Evolutionary conservation across 2,888 invertebrate species (phyloP).

Genomic region (Calameuta idolon): DNA sequence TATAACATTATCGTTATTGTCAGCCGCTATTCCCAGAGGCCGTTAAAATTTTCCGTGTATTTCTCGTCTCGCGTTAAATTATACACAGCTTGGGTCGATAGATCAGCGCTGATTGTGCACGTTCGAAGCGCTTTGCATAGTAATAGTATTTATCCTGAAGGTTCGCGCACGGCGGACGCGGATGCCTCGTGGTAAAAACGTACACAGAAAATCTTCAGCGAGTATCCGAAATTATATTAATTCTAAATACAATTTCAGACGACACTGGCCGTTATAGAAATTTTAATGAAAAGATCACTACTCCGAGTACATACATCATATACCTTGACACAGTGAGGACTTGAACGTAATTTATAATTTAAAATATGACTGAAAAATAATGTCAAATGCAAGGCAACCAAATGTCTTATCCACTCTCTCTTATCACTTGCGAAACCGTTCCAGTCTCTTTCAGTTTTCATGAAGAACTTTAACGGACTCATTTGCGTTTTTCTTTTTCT

Average conservation of each 20-base stretch:
- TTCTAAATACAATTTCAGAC: not conserved
- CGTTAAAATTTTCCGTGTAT: not conserved
- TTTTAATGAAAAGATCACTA: conserved; percentile 55
- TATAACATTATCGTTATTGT: conserved; percentile 7
- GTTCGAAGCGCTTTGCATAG: conserved; percentile 7
- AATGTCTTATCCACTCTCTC: not conserved
- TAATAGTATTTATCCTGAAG: conserved; percentile 3
- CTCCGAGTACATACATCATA: not conserved
- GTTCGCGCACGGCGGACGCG: not conserved
- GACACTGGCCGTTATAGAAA: conserved; percentile 40
- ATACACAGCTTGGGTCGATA: not conserved
- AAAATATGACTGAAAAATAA: not conserved
- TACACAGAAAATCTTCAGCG: not conserved
- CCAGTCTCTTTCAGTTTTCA: not conserved
- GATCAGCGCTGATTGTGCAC: not conserved
- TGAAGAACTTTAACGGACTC: not conserved
- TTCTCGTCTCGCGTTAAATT: not conserved
- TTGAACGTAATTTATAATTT: not conserved
- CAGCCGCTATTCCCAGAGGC: not conserved
- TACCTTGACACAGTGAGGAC: not conserved
- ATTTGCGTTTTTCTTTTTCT: not conserved
- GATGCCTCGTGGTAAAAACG: not conserved
- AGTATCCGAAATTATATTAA: not conserved
- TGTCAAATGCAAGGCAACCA: not conserved
- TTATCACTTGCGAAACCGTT: not conserved